phyloP scores from a whole-genome alignment of 53 echinoderm and acorn worm genomes.

The Crossaster papposus region DNA sequence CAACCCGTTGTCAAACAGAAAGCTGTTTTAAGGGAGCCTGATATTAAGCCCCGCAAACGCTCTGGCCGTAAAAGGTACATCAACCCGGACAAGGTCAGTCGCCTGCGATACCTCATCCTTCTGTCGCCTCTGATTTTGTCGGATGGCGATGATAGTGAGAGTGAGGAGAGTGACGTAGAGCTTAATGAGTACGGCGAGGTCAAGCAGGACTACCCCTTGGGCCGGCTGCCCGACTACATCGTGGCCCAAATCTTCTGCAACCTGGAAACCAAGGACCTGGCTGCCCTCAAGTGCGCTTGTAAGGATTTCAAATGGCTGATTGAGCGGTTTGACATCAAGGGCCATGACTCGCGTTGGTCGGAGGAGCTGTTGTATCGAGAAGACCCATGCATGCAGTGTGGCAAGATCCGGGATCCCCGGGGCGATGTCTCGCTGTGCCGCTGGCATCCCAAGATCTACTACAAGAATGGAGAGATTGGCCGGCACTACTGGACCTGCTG shows the following conservation, averaged over 20 bases:
- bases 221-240: slow-evolving; percentile 75
- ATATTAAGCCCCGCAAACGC: neutral
- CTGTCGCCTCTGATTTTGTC: slow-evolving; percentile 76
- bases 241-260: slow-evolving; percentile 82
- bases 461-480: slow-evolving; percentile 81
- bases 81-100: slow-evolving; percentile 73
- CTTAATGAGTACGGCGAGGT: slow-evolving; percentile 62
- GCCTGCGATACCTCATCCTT: slow-evolving; percentile 72
- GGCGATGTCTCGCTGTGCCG: slow-evolving; percentile 95
- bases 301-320: slow-evolving; percentile 94
- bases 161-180: slow-evolving; percentile 68
- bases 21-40: neutral
- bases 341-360: slow-evolving; percentile 80
- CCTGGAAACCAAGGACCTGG: slow-evolving; percentile 79
- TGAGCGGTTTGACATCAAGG: slow-evolving; percentile 76
- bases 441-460: slow-evolving; percentile 95
- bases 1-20: slow-evolving; percentile 2
- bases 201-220: slow-evolving; percentile 69
- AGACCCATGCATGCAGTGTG: slow-evolving; percentile 98
- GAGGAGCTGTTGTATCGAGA: slow-evolving; percentile 65
- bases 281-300: slow-evolving; percentile 83
- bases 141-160: slow-evolving; percentile 71
- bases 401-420: slow-evolving; percentile 87
- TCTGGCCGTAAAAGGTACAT: slow-evolving; percentile 27
- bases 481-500: slow-evolving; percentile 95